Base-by-base conservation (phyloP, 1,140 invertebrate genomes). In the Zaprionus davidi region DNA sequence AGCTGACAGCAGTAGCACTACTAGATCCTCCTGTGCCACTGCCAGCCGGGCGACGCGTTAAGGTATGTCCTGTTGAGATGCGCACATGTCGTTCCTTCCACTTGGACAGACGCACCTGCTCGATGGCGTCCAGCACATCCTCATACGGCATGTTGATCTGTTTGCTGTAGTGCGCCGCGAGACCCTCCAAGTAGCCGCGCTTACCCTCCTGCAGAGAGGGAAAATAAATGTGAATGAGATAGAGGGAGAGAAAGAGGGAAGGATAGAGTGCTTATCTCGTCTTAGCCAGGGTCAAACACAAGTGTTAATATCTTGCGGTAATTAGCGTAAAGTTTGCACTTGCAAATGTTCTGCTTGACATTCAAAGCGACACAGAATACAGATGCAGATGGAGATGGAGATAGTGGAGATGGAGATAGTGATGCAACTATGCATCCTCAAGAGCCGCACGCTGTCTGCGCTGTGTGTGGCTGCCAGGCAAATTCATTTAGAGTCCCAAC, bases 131-230 rank as follows among this genome's bases (percentile, higher is more conserved):
- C 78, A 98, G 93, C 41, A 98, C 97, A 93, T 98, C 97, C 65
- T 96, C 96, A 92, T 98, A 97, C 93, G 97, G 97, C 53, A 97
- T 98, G 88, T 95, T 96, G 93, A 98, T 96, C 80, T 97, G 95
- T 86, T 97, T 97, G 46, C 97, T 97, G 92, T 98, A 98, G 76
- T 97, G 94, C n/a, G 96, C 97, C 17, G 97, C 97, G 59, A 98
- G 93, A 24, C 96, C 97, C 93, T 98, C 97, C 81, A 98, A 94
- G 92, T 98, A 97, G 28, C 97, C 97, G 74, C 97, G 94, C 81
- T 97, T 96, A n/a, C 97, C 97, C 90, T 97, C 96, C 97, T 98
- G 94, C 12, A 26, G 17, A 22, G 4, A 12, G 49, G 22, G 36
- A n/a, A 41, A 22, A 34, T 60, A 17, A 7, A 5, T 7, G n/a